Evolutionary conservation across 1,140 invertebrate genomes (phyloP), one percentile per base, ranked within the genome.

Genomic region (Pinna nobilis): DNA sequence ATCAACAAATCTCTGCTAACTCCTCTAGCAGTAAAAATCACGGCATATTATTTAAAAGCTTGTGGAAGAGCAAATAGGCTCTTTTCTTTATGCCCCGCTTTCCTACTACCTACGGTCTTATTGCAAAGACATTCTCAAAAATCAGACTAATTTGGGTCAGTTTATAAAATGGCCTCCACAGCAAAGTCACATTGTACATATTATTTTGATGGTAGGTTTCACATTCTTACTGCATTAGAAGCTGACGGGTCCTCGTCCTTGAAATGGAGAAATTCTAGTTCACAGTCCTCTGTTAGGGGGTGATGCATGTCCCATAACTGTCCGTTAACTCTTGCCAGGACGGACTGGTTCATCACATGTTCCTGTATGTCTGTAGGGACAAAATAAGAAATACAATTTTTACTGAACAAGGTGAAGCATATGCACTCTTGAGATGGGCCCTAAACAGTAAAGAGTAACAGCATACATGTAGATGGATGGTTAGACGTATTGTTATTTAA

Each of bases 261-360:
- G 89, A 96, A 96, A 79, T 93, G 93, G 57, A 95, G 86, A n/a
- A 98, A 90, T 84, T 93, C 89, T 5, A 99, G 78, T n/a, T 92
- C 92, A 86, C 97, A 98, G 72, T 93, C 92, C 51, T 93, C 91
- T 28, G 30, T 55, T 0, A 99, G 87, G 0, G 97, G 97, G 80
- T 92, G 91, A 84, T 98, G 94, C 94, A 99, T 96, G 84, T 99
- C 97, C 97, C 97, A 99, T 3, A 94, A 88, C 76, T 87, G 44
- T 11, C 84, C 93, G 88, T 99, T 93, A 0, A 98, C 90, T 25
- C 95, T 83, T 0, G 97, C 97, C 9, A 98, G 82, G 0, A 93
- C 95, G 59, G 94, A 93, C 32, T 92, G 88, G 49, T 94, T 92
- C 18, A 90, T 90, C 25, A 96, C 89, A 70, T 92, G 92, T 84